A percentile compares a stretch with the other conserved stretches of the same genome.
Evolutionary conservation across 2,113 vertebrate species (phyloP).

Genomic region (Paramormyrops kingsleyae): DNA sequence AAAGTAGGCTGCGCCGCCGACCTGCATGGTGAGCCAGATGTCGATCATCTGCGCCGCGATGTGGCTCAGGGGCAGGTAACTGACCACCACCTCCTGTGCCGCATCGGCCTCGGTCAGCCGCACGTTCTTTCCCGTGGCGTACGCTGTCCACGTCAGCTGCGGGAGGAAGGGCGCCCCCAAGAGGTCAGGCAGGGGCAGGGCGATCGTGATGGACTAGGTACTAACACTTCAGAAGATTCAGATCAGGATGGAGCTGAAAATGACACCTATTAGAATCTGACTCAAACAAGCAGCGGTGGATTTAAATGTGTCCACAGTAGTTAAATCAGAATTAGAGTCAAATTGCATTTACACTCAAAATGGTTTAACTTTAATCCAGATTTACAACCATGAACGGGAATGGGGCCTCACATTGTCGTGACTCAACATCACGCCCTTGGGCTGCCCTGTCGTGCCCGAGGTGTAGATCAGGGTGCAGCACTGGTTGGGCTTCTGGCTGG

Average conservation of each 20-base stretch:
- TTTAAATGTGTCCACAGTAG: background rate
- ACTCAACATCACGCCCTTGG: slow-evolving; percentile 93
- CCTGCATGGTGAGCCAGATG: slow-evolving; percentile 73
- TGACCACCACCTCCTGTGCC: slow-evolving; percentile 74
- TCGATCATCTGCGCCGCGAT: slow-evolving; percentile 84
- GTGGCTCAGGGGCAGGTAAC: slow-evolving; percentile 93
- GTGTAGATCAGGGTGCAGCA: slow-evolving; percentile 89
- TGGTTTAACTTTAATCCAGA: background rate
- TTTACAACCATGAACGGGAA: background rate
- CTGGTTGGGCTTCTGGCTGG: slow-evolving; percentile 77
- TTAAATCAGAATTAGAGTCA: background rate
- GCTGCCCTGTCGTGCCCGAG: slow-evolving; percentile 78
- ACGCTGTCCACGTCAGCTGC: slow-evolving; percentile 79
- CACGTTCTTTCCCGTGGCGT: slow-evolving; percentile 31
- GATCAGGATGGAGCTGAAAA: background rate
- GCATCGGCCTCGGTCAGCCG: slow-evolving; percentile 22
- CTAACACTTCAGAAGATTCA: background rate
- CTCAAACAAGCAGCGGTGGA: background rate
- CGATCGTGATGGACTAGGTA: background rate
- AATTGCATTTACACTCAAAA: background rate
- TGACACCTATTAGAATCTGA: background rate
- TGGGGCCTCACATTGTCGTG: slow-evolving; percentile 81
- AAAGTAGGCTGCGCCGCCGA: slow-evolving; percentile 68
- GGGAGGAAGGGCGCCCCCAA: background rate
- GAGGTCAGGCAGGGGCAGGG: background rate